Evolutionary conservation across 1,140 invertebrate genomes (phyloP).

Genomic region (Bombus difficillimus): DNA sequence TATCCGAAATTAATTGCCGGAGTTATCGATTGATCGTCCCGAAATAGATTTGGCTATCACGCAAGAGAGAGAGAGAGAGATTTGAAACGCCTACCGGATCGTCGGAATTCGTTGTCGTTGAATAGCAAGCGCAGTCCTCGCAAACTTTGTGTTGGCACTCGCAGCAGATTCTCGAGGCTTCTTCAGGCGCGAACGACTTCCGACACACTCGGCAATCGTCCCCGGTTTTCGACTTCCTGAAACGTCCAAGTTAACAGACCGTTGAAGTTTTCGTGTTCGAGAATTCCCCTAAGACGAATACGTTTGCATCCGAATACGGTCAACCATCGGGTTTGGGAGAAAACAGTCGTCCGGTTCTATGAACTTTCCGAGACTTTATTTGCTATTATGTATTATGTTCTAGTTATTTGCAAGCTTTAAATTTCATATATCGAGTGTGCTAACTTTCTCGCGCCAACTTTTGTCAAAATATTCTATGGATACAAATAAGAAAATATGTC

Average conservation of each 20-base stretch:
- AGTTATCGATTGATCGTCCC: conserved; percentile 3
- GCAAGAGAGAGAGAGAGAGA: neutral
- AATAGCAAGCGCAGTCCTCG: conserved; percentile 95
- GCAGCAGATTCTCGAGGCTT: conserved; percentile 91
- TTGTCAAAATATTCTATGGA: neutral
- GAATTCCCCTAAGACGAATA: neutral
- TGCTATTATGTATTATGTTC: neutral
- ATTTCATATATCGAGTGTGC: neutral
- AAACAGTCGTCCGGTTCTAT: neutral
- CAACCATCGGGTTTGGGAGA: neutral
- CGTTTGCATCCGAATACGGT: neutral
- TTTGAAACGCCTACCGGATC: conserved; percentile 86
- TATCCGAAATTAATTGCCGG: conserved; percentile 8
- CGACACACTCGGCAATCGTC: conserved; percentile 93
- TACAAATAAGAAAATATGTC: neutral
- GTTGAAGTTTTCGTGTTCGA: neutral
- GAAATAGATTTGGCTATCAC: neutral
- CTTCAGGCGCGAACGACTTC: conserved; percentile 93
- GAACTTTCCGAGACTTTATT: neutral
- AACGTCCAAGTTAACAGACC: conserved; percentile 44
- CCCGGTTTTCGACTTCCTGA: conserved; percentile 85
- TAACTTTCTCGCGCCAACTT: neutral
- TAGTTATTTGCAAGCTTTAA: neutral
- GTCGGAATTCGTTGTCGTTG: conserved; percentile 90
- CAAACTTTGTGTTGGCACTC: conserved; percentile 95